Evolutionary conservation across 2,888 invertebrate genomes (phyloP), one percentile per base, ranked within the genome.

Genomic region (Drosophila anomalata): DNA sequence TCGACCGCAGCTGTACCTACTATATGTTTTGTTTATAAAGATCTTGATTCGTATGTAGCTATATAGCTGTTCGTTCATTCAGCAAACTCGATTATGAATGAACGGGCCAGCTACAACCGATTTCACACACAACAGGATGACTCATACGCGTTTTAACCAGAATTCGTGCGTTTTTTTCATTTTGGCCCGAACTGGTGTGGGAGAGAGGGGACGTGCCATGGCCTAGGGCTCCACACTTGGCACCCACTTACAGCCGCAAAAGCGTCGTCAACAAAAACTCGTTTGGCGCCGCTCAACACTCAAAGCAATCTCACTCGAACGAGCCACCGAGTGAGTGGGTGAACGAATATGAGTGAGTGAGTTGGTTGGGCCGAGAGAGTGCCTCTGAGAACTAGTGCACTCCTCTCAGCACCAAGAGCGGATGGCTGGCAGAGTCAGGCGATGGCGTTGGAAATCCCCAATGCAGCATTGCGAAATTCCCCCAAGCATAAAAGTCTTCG

Each of bases 91-190:
- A 84, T 86, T 88, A 83, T 42, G 75, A 66, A 66, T 59, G 76
- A 63, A 52, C 20, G 36, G 46, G 48, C 62, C 46, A 50, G 56
- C 56, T 73, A 63, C 71, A 63, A 71, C 72, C 48, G 73, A 69
- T 55, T 61, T 52, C 52, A 71, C 56, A 73, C 59, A 67, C 63
- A 60, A 53, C 56, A 59, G 12, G 88, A 88, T 84, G 84, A 84
- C 74, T 84, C 84, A 84, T 78, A 56, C 73, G 58, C 78, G 58
- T 73, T 86, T 84, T 88, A 88, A 62, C 71, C 68, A 77, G 84
- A 84, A 84, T 75, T 84, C 88, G 76, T 78, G 63, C 69, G 77
- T 67, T 82, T 72, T 66, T 42, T 78, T 66, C 82, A 70, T 53
- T 53, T 54, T 46, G 55, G 41, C 53, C 53, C 61, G 53, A 56